Conservation (phyloP, 2,113 vertebrate genomes). For the Ondatra zibethicus region DNA sequence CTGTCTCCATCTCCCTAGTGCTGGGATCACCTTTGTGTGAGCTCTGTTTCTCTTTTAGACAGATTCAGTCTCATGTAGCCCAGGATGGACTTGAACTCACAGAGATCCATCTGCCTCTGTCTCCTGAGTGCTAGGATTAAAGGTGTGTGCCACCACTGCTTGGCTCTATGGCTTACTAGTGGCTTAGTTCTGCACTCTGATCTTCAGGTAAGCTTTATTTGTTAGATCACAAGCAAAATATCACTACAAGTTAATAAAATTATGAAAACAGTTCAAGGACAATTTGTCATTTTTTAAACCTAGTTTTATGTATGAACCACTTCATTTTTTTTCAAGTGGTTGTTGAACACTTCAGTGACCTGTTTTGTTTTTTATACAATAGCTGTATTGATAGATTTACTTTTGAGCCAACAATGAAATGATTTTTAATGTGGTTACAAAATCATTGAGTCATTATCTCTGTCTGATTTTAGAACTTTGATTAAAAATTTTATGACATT, state of each 20-base stretch:
- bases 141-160: too few species aligned
- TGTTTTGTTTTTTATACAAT: constrained; percentile 11
- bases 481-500: background rate
- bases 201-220: too few species aligned
- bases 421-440: constrained; percentile 33
- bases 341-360: background rate
- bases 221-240: too few species aligned
- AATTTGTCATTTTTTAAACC: background rate
- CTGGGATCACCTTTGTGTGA: too few species aligned
- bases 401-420: background rate
- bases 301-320: constrained; percentile 35
- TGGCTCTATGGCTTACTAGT: too few species aligned
- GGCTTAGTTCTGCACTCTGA: too few species aligned
- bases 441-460: background rate
- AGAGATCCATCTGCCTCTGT: too few species aligned
- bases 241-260: constrained; percentile 19
- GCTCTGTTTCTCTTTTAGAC: too few species aligned
- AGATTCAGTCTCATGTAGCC: too few species aligned
- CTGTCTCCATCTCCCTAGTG: too few species aligned
- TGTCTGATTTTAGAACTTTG: constrained; percentile 45
- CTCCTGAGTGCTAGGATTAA: too few species aligned
- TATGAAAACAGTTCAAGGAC: background rate
- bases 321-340: constrained; percentile 45
- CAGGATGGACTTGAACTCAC: too few species aligned
- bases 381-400: background rate